These are phyloP conservation scores for Ianthella basta DNA, from an alignment of 37 sponge, comb jelly and placozoan genomes.

Conservation along the genomic window DNA sequence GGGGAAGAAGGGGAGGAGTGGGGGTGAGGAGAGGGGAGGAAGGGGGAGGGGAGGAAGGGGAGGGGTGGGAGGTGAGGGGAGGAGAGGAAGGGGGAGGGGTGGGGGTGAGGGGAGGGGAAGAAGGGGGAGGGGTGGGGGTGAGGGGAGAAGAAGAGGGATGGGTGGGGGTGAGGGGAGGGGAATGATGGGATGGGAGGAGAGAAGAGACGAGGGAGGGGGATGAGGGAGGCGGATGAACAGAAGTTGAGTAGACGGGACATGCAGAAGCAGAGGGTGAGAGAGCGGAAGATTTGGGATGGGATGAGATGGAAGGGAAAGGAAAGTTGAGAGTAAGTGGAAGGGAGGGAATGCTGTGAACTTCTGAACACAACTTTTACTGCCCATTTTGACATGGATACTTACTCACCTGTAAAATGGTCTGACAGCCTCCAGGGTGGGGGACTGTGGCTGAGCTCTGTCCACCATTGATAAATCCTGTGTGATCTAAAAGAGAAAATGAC, in stretches of 20 bases:
- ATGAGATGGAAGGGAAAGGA: too few relatives aligned
- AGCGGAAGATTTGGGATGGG: background rate
- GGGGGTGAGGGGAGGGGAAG: too few relatives aligned
- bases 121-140: too few relatives aligned
- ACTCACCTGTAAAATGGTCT: conserved; percentile 17
- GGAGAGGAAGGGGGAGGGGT: background rate
- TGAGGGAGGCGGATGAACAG: background rate
- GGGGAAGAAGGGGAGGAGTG: background rate
- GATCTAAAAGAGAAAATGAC: background rate
- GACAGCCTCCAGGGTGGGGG: background rate
- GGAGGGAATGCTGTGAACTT: background rate
- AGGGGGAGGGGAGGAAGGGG: background rate
- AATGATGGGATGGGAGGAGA: background rate
- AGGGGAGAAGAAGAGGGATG: too few relatives aligned
- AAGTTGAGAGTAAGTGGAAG: background rate
- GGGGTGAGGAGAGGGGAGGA: background rate
- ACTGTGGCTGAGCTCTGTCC: background rate
- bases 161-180: too few relatives aligned
- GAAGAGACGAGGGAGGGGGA: background rate
- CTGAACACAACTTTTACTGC: too few relatives aligned
- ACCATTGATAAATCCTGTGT: background rate
- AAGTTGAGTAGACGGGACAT: background rate
- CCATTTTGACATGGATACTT: too few relatives aligned
- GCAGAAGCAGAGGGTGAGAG: background rate
- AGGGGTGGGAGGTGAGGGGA: background rate